Percentiles rank a stretch among this genome's conserved stretches.
Conservation (phyloP, 2,888 invertebrate genomes). For the Xanthia icteritia region DNA sequence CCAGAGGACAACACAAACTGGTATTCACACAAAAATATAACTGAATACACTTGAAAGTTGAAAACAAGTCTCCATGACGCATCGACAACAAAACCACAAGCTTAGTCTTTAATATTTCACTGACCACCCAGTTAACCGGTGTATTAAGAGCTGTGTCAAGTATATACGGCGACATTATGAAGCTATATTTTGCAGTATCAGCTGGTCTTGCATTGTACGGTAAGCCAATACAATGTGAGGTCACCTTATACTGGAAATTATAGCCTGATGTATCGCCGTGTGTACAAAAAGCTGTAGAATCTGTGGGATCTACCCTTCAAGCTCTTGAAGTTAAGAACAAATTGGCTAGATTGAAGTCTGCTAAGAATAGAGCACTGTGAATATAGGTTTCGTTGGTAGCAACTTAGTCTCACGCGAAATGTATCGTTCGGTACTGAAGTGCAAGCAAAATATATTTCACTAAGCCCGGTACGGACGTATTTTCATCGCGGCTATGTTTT, state of each 20-base stretch:
- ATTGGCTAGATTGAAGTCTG: slow-evolving; percentile 16
- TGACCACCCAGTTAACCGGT: slow-evolving; percentile 66
- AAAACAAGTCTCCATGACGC: slow-evolving; percentile 69
- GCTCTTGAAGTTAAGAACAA: slow-evolving; percentile 1
- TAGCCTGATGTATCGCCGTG: background rate
- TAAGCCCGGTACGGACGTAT: no score
- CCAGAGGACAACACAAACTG: slow-evolving; percentile 30
- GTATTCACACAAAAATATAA: slow-evolving; percentile 56
- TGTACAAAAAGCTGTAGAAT: background rate
- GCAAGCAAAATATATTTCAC: background rate
- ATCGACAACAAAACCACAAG: slow-evolving; percentile 69
- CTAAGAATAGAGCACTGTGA: slow-evolving; percentile 9
- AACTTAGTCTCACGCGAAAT: background rate
- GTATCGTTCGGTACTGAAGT: background rate
- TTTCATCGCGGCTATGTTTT: no score
- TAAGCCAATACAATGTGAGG: background rate
- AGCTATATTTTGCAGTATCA: background rate
- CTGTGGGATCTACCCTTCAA: background rate
- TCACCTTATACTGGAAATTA: background rate
- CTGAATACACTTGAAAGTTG: slow-evolving; percentile 39
- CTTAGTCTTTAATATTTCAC: slow-evolving; percentile 70
- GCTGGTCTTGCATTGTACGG: background rate
- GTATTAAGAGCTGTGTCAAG: slow-evolving; percentile 57
- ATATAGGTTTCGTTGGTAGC: background rate
- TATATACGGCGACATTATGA: slow-evolving; percentile 17